phyloP scores from a whole-genome alignment of 2,113 vertebrate genomes.

The Gymnocephalus cernua region DNA sequence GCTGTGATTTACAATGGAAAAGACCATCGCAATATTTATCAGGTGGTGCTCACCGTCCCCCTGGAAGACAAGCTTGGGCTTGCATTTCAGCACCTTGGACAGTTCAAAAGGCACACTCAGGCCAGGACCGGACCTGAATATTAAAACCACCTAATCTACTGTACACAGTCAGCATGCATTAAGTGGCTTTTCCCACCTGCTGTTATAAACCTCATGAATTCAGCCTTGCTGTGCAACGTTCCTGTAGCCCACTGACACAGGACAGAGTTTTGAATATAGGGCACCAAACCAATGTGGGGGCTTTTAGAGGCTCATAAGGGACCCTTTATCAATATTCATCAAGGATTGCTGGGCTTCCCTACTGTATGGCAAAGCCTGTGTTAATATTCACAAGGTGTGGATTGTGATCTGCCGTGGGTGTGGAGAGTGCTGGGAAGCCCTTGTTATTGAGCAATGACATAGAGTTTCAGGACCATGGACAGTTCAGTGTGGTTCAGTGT shows the following conservation, averaged over 20 bases:
- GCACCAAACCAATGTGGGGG: conserved; percentile 59
- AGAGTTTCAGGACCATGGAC: conserved; percentile 66
- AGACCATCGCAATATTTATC: conserved; percentile 47
- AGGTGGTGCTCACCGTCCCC: conserved; percentile 24
- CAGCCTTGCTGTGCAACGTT: conserved; percentile 41
- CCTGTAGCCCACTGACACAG: conserved; percentile 40
- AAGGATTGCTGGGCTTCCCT: conserved; percentile 70
- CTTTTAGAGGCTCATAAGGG: conserved; percentile 64
- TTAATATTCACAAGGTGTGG: conserved; percentile 71
- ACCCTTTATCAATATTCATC: conserved; percentile 74
- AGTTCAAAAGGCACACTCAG: conserved; percentile 45
- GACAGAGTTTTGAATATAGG: conserved; percentile 58
- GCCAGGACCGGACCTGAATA: conserved; percentile 13
- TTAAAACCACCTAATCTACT: conserved; percentile 23
- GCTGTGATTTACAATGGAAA: conserved; percentile 67
- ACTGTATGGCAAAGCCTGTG: conserved; percentile 56
- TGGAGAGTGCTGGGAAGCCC: conserved; percentile 36
- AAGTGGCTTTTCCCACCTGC: conserved; percentile 35
- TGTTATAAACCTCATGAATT: conserved; percentile 40
- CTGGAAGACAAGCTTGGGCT: conserved; percentile 8
- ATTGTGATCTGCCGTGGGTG: conserved; percentile 41
- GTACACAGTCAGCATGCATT: conserved; percentile 35
- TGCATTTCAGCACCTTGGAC: conserved; percentile 44
- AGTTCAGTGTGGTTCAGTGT: conserved; percentile 31
- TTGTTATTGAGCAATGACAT: conserved; percentile 24